Conservation (phyloP, 1,140 invertebrate species). For the Holcopasites calliopsidis region DNA sequence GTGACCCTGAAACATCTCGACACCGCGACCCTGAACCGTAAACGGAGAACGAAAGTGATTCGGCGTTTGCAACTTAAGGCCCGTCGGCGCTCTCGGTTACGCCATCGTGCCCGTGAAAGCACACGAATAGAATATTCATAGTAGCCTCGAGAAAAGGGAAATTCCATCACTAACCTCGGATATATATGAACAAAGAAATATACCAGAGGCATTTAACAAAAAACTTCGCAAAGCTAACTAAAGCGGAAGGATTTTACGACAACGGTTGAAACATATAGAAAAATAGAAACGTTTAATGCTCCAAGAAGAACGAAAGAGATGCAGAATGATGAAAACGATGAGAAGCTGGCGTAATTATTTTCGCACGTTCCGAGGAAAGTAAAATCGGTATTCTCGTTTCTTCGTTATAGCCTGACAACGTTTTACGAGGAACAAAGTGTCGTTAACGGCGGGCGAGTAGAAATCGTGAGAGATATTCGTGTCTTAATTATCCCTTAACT, state of each 20-base stretch:
- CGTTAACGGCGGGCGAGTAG: slow-evolving; percentile 32
- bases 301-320: no score
- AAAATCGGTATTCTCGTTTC: slow-evolving; percentile 41
- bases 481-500: slow-evolving; percentile 33
- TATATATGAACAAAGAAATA: slow-evolving; percentile 10
- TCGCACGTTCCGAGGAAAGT: slow-evolving; percentile 36
- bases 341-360: slow-evolving; percentile 43
- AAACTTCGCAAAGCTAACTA: no score
- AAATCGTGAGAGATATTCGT: slow-evolving; percentile 44
- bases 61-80: slow-evolving; percentile 36
- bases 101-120: slow-evolving; percentile 47
- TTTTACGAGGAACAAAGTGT: slow-evolving; percentile 31
- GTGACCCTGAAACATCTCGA: slow-evolving; percentile 54
- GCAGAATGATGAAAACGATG: neutral
- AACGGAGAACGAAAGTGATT: slow-evolving; percentile 64
- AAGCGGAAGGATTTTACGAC: no score
- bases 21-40: slow-evolving; percentile 57
- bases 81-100: slow-evolving; percentile 31
- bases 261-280: no score
- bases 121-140: slow-evolving; percentile 58
- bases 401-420: neutral
- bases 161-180: neutral
- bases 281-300: no score
- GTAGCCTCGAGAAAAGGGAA: neutral
- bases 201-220: neutral